phyloP scores from a whole-genome alignment of 2,888 invertebrate genomes.

The Plagodis dolabraria region DNA sequence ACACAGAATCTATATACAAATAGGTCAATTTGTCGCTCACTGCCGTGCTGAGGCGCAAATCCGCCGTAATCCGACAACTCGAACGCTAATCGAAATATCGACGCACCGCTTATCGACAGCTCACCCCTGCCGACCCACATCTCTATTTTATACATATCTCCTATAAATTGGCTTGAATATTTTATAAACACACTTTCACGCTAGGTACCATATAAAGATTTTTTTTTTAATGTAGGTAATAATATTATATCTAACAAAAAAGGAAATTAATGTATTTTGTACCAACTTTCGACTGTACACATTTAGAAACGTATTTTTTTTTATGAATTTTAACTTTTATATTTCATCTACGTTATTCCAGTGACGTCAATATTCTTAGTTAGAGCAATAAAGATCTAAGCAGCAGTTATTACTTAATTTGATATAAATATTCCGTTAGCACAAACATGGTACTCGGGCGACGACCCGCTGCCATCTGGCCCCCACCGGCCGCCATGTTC shows the following conservation, averaged over 20 bases:
- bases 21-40: slow-evolving; percentile 74
- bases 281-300: no score
- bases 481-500: slow-evolving; percentile 77
- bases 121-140: slow-evolving; percentile 34
- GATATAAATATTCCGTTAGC: slow-evolving; percentile 29
- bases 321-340: no score
- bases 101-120: slow-evolving; percentile 70
- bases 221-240: no score
- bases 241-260: no score
- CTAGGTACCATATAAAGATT: no score
- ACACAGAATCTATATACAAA: slow-evolving; percentile 59
- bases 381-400: background rate
- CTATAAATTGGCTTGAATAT: slow-evolving; percentile 15
- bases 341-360: no score
- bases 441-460: slow-evolving; percentile 55
- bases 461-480: slow-evolving; percentile 70
- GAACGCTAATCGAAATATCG: slow-evolving; percentile 82
- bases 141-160: slow-evolving; percentile 30
- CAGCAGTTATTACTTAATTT: slow-evolving; percentile 19
- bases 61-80: slow-evolving; percentile 77
- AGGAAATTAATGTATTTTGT: no score
- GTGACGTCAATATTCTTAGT: no score
- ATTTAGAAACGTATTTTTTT: no score
- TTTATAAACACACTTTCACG: background rate
- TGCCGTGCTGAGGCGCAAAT: slow-evolving; percentile 74